Evolutionary conservation across 2,797 vertebrate species (phyloP).

Genomic region (Atherinosoma microstoma): DNA sequence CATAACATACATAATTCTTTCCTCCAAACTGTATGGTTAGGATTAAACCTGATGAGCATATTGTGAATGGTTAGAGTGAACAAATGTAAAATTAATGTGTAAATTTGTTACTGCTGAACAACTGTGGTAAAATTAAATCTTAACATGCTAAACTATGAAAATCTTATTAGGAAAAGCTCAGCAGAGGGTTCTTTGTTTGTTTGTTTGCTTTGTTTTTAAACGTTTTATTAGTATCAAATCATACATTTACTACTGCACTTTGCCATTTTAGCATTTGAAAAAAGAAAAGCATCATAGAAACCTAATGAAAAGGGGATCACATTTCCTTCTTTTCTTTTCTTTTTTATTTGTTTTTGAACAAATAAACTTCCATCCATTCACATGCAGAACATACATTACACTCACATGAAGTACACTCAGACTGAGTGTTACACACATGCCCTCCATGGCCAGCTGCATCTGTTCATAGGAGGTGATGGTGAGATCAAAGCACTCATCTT

Average conservation of each 20-base stretch:
- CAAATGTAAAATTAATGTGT: no score
- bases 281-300: neutral
- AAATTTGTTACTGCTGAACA: no score
- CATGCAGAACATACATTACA: conserved; percentile 7
- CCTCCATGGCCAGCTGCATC: conserved; percentile 57
- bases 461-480: conserved; percentile 60
- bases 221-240: neutral
- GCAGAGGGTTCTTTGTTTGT: neutral
- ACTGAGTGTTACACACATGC: conserved; percentile 12
- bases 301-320: neutral
- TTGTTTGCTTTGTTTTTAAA: no score
- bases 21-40: no score
- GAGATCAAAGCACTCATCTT: conserved; percentile 70
- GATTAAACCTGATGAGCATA: no score
- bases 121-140: no score
- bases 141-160: neutral
- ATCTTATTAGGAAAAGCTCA: neutral
- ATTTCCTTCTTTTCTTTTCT: no score
- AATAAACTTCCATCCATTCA: neutral
- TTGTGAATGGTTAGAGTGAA: no score
- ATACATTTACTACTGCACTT: neutral
- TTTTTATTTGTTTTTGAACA: neutral
- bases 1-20: no score
- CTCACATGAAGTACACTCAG: conserved; percentile 10
- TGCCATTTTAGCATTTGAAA: neutral